Percentiles rank a stretch among this genome's conserved stretches.
These are phyloP conservation scores for Drosophila maculinotata DNA, from an alignment of 2,888 invertebrate genomes.

Conservation along the genomic window DNA sequence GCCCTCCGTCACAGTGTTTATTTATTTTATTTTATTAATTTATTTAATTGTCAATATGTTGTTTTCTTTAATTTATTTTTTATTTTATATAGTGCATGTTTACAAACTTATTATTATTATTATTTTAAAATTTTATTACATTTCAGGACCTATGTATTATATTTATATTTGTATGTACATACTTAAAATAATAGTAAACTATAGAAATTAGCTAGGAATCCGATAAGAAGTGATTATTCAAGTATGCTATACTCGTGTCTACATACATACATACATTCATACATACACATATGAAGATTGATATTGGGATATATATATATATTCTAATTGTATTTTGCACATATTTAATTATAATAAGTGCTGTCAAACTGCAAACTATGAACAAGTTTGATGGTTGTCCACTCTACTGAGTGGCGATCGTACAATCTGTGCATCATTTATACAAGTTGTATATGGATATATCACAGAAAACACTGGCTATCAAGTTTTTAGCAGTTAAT, in stretches of 20 bases:
- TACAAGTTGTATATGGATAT: conserved; percentile 42
- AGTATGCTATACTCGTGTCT: conserved; percentile 1
- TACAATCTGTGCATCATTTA: conserved; percentile 16
- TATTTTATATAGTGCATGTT: conserved; percentile 41
- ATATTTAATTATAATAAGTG: conserved; percentile 5
- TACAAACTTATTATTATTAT: conserved; percentile 43
- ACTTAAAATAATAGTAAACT: conserved; percentile 22
- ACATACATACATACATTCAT: conserved; percentile 4
- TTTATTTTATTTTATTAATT: not conserved
- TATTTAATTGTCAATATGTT: conserved; percentile 12
- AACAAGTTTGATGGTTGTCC: not conserved
- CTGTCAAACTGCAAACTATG: conserved; percentile 7
- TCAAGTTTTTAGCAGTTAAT: conserved; percentile 11
- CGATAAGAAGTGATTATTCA: conserved; percentile 16
- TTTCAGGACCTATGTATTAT: conserved; percentile 22
- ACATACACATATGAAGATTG: not conserved
- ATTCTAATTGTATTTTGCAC: not conserved
- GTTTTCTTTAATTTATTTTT: conserved; percentile 30
- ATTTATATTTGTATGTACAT: conserved; percentile 29
- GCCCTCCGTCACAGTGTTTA: too few relatives aligned
- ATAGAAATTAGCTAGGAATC: conserved; percentile 41
- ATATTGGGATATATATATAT: conserved; percentile 2
- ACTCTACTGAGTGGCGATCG: not conserved
- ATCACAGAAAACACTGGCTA: conserved; percentile 65
- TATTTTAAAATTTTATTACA: conserved; percentile 30